These are phyloP conservation scores for Stictonetta naevosa DNA, from an alignment of 2,113 vertebrate species.

Conservation along the genomic window DNA sequence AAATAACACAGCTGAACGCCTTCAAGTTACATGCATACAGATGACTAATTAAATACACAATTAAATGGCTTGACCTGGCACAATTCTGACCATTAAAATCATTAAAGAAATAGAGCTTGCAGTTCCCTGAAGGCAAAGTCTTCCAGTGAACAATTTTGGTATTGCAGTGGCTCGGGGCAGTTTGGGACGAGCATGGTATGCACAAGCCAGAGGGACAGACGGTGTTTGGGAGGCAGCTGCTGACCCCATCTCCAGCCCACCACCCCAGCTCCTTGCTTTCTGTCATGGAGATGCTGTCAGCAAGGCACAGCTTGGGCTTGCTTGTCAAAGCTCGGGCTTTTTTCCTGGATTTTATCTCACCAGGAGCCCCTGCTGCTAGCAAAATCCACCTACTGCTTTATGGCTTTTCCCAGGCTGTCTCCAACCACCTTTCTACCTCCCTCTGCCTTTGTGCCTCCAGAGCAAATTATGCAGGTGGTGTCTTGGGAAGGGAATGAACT, in stretches of 20 bases:
- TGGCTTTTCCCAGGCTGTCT: not conserved
- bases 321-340: no score
- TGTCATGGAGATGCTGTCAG: not conserved
- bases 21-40: slow-evolving; percentile 81
- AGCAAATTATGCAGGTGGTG: no score
- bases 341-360: not conserved
- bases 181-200: not conserved
- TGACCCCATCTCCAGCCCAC: not conserved
- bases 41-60: slow-evolving; percentile 83
- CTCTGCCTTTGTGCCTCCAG: not conserved
- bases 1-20: slow-evolving; percentile 80
- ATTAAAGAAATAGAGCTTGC: slow-evolving; percentile 76
- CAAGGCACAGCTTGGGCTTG: not conserved
- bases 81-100: slow-evolving; percentile 74
- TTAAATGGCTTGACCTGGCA: slow-evolving; percentile 79
- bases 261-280: not conserved
- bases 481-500: no score
- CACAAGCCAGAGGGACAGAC: not conserved
- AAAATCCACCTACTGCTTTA: no score
- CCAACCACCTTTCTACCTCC: not conserved
- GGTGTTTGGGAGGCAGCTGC: not conserved
- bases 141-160: slow-evolving; percentile 61
- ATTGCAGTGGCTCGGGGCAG: not conserved
- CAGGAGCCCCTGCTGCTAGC: not conserved
- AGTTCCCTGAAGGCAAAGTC: slow-evolving; percentile 68